These are phyloP conservation scores for Oncorhynchus masou DNA, from an alignment of 2,113 vertebrate genomes.

Conservation along the genomic window DNA sequence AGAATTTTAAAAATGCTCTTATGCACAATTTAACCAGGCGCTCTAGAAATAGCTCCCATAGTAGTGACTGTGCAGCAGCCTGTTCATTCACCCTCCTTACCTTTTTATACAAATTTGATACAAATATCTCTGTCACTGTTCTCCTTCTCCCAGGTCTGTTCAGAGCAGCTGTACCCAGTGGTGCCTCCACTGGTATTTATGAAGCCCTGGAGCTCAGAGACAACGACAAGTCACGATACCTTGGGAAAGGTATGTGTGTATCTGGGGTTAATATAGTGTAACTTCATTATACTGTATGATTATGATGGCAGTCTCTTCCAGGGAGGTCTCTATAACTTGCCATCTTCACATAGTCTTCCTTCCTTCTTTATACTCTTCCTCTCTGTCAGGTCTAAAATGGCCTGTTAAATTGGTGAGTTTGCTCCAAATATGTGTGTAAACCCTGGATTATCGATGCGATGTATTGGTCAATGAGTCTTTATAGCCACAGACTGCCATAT, in stretches of 20 bases:
- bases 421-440: too few relatives aligned
- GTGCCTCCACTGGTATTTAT: conserved; percentile 95
- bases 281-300: too few relatives aligned
- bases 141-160: conserved; percentile 80
- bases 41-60: too few relatives aligned
- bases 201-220: conserved; percentile 95
- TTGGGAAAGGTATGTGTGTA: conserved; percentile 89
- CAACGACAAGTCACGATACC: conserved; percentile 91
- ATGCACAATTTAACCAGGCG: too few relatives aligned
- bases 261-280: background rate
- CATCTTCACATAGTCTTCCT: background rate
- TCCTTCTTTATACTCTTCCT: conserved; percentile 14
- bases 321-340: background rate
- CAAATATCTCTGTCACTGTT: background rate
- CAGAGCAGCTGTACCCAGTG: conserved; percentile 93
- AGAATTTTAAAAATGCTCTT: too few relatives aligned
- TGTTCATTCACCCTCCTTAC: too few relatives aligned
- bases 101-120: too few relatives aligned
- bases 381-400: conserved; percentile 81
- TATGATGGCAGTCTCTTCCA: too few relatives aligned
- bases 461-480: too few relatives aligned
- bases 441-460: too few relatives aligned
- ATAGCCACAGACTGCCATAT: too few relatives aligned
- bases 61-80: too few relatives aligned
- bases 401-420: conserved; percentile 74